Percentiles rank a stretch among this genome's conserved stretches.
Evolutionary conservation across 37 sponge, comb jelly and placozoan genomes (phyloP).

Genomic region (Ianthella basta): DNA sequence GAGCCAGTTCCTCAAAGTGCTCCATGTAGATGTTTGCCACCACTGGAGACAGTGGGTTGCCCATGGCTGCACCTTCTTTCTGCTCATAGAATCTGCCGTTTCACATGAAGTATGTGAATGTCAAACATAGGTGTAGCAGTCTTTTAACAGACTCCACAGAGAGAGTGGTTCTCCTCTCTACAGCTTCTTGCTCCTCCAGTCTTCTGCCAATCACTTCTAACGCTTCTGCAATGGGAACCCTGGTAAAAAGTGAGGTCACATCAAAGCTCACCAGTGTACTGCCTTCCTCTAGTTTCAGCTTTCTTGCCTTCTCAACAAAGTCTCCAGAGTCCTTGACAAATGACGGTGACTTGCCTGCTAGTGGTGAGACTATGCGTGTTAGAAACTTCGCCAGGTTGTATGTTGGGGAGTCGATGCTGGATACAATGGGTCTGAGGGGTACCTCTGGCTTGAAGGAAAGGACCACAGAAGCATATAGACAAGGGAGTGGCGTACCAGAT

Average conservation of each 20-base stretch:
- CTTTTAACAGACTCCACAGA: neutral
- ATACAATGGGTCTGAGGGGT: conserved; percentile 24
- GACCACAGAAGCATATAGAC: too few species aligned
- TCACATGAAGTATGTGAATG: conserved; percentile 1
- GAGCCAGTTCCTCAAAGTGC: too few species aligned
- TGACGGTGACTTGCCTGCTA: neutral
- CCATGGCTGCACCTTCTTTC: conserved; percentile 19
- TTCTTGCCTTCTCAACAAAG: neutral
- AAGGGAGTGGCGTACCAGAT: too few species aligned
- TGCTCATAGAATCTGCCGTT: conserved; percentile 2
- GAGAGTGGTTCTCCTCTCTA: too few species aligned
- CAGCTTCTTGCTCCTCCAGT: too few species aligned
- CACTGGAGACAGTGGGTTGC: conserved; percentile 20
- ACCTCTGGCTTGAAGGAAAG: neutral
- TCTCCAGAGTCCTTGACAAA: conserved; percentile 8
- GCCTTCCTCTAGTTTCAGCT: neutral
- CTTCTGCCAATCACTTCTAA: neutral
- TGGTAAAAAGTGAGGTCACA: conserved; percentile 7
- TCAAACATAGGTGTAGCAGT: neutral
- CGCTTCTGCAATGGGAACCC: conserved; percentile 14
- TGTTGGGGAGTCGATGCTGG: conserved; percentile 10
- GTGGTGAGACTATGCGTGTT: conserved; percentile 2
- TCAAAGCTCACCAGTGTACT: conserved; percentile 10
- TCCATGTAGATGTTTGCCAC: conserved; percentile 27
- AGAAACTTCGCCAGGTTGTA: conserved; percentile 6